Evolutionary conservation across 2,797 vertebrate genomes (phyloP).

Genomic region (Clarias laeviceps): DNA sequence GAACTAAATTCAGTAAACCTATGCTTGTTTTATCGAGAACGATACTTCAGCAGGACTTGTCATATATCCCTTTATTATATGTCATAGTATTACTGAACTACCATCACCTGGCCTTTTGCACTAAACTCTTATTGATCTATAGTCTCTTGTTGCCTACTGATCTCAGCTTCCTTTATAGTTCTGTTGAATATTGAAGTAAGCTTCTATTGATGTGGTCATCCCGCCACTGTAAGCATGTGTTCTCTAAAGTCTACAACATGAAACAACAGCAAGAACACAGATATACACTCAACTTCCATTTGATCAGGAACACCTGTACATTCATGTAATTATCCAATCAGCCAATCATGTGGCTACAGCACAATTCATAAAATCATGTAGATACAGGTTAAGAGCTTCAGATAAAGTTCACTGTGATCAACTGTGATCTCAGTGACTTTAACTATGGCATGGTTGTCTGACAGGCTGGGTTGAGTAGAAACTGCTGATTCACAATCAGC

Average conservation of each 20-base stretch:
- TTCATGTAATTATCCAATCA: constrained; percentile 27
- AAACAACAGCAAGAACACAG: constrained; percentile 28
- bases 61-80: constrained; percentile 26
- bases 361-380: not conserved
- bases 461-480: not conserved
- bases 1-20: not conserved
- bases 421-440: not conserved
- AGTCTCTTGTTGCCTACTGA: constrained; percentile 61
- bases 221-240: constrained; percentile 53
- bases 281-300: not conserved
- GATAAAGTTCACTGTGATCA: not conserved
- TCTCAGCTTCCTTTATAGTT: constrained; percentile 66
- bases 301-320: constrained; percentile 28
- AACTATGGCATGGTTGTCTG: not conserved
- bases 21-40: not conserved
- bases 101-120: constrained; percentile 55
- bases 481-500: not conserved
- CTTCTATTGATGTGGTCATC: constrained; percentile 77
- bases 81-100: constrained; percentile 37
- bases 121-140: constrained; percentile 56
- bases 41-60: constrained; percentile 8
- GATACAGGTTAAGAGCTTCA: not conserved
- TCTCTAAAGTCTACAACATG: constrained; percentile 61
- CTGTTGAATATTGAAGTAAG: constrained; percentile 67
- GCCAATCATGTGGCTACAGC: not conserved